Base-by-base conservation (phyloP, 2,888 invertebrate species). In the Heliconius hortense region DNA sequence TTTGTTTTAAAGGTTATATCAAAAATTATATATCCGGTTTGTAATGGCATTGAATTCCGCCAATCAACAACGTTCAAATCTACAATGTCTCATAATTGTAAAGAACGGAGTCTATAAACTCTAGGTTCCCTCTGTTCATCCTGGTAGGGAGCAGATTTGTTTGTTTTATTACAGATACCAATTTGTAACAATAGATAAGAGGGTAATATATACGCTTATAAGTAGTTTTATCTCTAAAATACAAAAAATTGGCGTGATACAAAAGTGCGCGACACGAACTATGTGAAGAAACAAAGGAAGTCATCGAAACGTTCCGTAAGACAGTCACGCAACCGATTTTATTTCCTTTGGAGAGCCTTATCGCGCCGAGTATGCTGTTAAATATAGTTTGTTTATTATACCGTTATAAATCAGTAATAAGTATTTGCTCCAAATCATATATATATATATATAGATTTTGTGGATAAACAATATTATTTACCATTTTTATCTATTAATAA, bases 211-310 rank as follows among this genome's bases (percentile, higher is more conserved):
- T 39, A 39, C 15, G n/a, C n/a, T 39, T 64, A n/a, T 64, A 66
- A 66, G 66, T 66, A 66, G 66, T 66, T 66, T 73, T 77, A 67
- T 76, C 73, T 72, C 64, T 75, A 67, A 70, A 59, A 69, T 76
- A 63, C 35, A 74, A 70, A 74, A 66, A 77, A 77, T 64, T 72
- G 81, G 78, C 80, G 80, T 79, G 80, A 80, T 81, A 79, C 78
- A 79, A 80, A 81, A 81, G 80, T 77, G 79, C 84, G 82, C 78
- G 78, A 86, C 86, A 85, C 86, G 84, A 86, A 85, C 84, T 86
- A 88, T 87, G 89, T 87, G 85, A 87, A 89, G 88, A 89, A 89
- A 90, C 90, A 89, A 90, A 90, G 90, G 90, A 90, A 91, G 78
- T 88, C 87, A 88, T 89, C 89, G 88, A 88, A 84, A 88, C 85